phyloP scores from a whole-genome alignment of 2,888 invertebrate species.

The Dynastes maya region DNA sequence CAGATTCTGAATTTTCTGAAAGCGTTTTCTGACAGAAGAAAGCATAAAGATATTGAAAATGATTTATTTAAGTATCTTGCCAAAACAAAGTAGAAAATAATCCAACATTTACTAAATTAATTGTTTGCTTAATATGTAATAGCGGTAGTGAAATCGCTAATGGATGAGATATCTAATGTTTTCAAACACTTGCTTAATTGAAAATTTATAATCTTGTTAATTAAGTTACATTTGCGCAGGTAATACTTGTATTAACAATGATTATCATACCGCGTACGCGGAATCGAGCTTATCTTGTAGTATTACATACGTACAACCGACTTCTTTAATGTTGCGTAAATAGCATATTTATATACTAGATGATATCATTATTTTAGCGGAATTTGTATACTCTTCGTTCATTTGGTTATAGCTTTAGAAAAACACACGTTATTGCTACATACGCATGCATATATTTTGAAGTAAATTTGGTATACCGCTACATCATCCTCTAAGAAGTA shows the following conservation, averaged over 20 bases:
- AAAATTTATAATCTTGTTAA: slow-evolving; percentile 10
- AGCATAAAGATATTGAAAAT: background rate
- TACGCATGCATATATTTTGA: background rate
- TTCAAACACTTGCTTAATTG: slow-evolving; percentile 1
- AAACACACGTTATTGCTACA: background rate
- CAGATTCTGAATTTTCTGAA: too few species aligned
- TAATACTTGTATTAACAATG: slow-evolving; percentile 6
- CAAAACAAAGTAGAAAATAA: background rate
- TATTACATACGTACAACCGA: background rate
- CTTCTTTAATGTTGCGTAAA: slow-evolving; percentile 13
- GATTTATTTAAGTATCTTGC: background rate
- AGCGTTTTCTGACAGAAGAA: background rate
- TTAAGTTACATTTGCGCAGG: slow-evolving; percentile 8
- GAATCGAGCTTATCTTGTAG: background rate
- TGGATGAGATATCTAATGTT: background rate
- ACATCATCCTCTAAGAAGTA: too few species aligned
- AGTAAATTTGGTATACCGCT: background rate
- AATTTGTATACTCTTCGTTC: slow-evolving; percentile 1
- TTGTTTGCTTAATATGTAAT: background rate
- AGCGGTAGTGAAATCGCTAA: background rate
- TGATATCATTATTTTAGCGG: slow-evolving; percentile 10
- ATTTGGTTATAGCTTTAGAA: background rate
- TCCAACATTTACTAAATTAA: background rate
- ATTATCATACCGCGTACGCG: background rate
- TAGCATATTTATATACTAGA: slow-evolving; percentile 9